A percentile compares a stretch with the other conserved stretches of the same genome.
phyloP scores from a whole-genome alignment of 2,888 invertebrate species.

The Cerceris rybyensis region DNA sequence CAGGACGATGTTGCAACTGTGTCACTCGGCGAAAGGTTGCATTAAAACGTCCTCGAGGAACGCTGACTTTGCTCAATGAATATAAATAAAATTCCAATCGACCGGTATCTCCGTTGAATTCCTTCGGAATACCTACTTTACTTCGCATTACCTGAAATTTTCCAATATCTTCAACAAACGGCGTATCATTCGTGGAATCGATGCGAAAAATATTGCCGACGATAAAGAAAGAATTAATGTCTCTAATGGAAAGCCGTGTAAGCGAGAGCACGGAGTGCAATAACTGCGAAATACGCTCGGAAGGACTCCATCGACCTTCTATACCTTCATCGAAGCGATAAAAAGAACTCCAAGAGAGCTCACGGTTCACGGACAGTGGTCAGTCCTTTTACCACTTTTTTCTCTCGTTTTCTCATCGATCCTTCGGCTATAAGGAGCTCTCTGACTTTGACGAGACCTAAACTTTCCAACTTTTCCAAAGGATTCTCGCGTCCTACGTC shows the following conservation, averaged over 20 bases:
- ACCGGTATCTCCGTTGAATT: too few species aligned
- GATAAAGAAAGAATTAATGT: conserved; percentile 3
- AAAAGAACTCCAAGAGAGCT: background rate
- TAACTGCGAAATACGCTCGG: conserved; percentile 7
- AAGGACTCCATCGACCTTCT: background rate
- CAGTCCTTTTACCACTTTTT: conserved; percentile 5
- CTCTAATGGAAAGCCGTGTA: background rate
- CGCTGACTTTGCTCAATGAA: conserved; percentile 6
- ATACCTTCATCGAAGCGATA: background rate
- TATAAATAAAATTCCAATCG: conserved; percentile 12
- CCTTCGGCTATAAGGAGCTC: background rate
- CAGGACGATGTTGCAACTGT: conserved; percentile 25
- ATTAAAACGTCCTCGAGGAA: conserved; percentile 25
- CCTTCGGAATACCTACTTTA: too few species aligned
- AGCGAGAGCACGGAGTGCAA: background rate
- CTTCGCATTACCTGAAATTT: background rate
- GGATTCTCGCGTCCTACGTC: background rate
- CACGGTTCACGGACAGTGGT: background rate
- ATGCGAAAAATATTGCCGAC: background rate
- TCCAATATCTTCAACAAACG: background rate
- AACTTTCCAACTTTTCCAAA: conserved; percentile 17
- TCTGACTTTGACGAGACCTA: background rate
- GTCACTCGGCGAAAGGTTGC: conserved; percentile 30
- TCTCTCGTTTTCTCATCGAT: conserved; percentile 3
- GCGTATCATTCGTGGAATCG: too few species aligned